These are phyloP conservation scores for Synergus gifuensis DNA, from an alignment of 2,888 invertebrate genomes.

Conservation along the genomic window DNA sequence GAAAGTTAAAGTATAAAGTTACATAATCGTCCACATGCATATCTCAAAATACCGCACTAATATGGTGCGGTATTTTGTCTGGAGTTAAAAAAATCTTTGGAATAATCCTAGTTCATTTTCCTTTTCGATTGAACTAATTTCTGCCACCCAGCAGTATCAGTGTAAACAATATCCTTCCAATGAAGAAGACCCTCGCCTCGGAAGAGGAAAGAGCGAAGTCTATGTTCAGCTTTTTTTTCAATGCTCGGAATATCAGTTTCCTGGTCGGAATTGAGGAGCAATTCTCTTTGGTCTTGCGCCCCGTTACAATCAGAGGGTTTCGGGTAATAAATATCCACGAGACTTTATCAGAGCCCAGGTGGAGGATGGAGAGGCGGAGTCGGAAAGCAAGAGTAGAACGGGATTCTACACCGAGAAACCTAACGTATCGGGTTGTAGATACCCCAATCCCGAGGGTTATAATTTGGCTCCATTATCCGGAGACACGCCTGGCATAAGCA, in stretches of 20 bases:
- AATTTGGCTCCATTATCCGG: constrained; percentile 60
- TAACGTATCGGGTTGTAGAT: constrained; percentile 55
- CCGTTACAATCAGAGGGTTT: constrained; percentile 32
- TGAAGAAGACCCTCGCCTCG: constrained; percentile 14
- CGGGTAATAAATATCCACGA: constrained; percentile 33
- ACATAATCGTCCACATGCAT: too few relatives aligned
- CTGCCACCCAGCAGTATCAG: background rate
- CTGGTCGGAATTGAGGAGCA: constrained; percentile 11
- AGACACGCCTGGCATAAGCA: constrained; percentile 59
- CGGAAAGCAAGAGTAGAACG: constrained; percentile 11
- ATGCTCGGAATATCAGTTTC: constrained; percentile 19
- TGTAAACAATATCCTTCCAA: constrained; percentile 7
- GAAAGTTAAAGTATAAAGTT: too few relatives aligned
- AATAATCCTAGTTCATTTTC: too few relatives aligned
- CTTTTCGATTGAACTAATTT: background rate
- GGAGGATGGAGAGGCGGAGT: constrained; percentile 16
- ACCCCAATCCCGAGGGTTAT: constrained; percentile 62
- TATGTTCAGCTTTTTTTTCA: background rate
- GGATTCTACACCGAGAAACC: constrained; percentile 34
- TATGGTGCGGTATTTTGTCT: too few relatives aligned
- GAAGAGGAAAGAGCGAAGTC: background rate
- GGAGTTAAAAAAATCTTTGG: too few relatives aligned
- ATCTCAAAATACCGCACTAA: too few relatives aligned
- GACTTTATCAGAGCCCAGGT: constrained; percentile 36
- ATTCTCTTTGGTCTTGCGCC: constrained; percentile 28